Evolutionary conservation across 2,797 vertebrate species (phyloP).

Genomic region (Bradypodion ventrale): DNA sequence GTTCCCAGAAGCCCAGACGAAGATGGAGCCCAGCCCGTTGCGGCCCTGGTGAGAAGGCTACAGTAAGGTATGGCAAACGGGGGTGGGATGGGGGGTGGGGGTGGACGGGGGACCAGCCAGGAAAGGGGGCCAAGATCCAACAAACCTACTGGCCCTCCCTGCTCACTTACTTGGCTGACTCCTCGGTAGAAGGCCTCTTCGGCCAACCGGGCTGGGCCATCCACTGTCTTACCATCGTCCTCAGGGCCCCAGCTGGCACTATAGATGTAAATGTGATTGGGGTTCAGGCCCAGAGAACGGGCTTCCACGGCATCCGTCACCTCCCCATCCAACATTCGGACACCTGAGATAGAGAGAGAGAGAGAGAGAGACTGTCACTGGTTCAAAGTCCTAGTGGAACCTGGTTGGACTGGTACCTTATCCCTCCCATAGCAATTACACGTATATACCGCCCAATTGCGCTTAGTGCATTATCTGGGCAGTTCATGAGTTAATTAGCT

Average conservation of each 20-base stretch:
- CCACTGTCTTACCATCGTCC: constrained; percentile 96
- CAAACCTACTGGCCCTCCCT: rapidly evolving
- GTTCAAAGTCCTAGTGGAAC: background rate
- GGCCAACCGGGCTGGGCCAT: constrained; percentile 92
- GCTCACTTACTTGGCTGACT: constrained; percentile 85
- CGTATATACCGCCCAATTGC: too few relatives aligned
- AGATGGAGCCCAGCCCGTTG: constrained; percentile 91
- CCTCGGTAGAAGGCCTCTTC: constrained; percentile 94
- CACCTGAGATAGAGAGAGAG: constrained; percentile 78
- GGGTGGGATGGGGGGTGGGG: too few relatives aligned
- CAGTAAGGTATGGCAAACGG: background rate
- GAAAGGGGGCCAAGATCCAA: background rate
- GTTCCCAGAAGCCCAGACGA: constrained; percentile 96
- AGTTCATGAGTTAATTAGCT: too few relatives aligned
- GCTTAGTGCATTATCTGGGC: too few relatives aligned
- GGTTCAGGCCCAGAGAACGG: constrained; percentile 92
- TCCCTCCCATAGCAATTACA: too few relatives aligned
- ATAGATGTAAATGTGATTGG: constrained; percentile 96
- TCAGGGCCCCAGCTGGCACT: constrained; percentile 99
- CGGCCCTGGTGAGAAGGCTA: constrained; percentile 81
- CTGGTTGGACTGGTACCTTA: too few relatives aligned
- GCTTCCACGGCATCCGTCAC: constrained; percentile 98
- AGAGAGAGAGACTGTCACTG: background rate
- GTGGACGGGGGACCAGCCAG: background rate
- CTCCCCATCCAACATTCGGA: constrained; percentile 98